Percentiles rank a stretch among this genome's conserved stretches.
Conservation (phyloP, 53 echinoderm and acorn worm species). For the Zoroaster sp. region DNA sequence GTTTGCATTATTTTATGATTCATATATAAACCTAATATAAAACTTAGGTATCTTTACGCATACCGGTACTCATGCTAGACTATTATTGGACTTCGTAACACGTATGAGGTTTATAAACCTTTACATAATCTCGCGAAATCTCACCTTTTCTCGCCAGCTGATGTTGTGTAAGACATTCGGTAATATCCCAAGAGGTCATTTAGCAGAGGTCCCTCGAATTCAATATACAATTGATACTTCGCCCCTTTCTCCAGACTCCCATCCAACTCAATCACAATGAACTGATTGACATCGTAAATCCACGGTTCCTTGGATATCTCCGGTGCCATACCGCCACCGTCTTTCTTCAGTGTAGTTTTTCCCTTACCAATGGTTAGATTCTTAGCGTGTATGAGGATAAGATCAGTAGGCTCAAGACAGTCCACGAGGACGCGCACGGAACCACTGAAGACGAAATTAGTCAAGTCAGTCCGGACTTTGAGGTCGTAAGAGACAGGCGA, state of each 20-base stretch:
- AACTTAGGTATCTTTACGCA: too few species aligned
- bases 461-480: conserved; percentile 60
- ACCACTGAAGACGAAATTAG: conserved; percentile 56
- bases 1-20: too few species aligned
- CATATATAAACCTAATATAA: too few species aligned
- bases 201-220: conserved; percentile 30
- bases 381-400: conserved; percentile 69
- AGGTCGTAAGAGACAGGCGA: conserved; percentile 68
- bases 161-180: conserved; percentile 50
- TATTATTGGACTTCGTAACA: not conserved
- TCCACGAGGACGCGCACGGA: conserved; percentile 45
- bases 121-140: not conserved
- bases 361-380: conserved; percentile 44
- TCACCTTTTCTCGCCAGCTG: conserved; percentile 53
- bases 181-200: conserved; percentile 54
- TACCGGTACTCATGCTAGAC: too few species aligned
- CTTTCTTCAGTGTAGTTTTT: conserved; percentile 12
- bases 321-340: conserved; percentile 1
- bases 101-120: not conserved
- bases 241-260: not conserved
- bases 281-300: conserved; percentile 51
- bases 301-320: conserved; percentile 33
- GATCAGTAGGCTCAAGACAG: conserved; percentile 48
- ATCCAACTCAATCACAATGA: conserved; percentile 24
- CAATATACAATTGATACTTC: conserved; percentile 1